A percentile compares a stretch with the other conserved stretches of the same genome.
phyloP scores from a whole-genome alignment of 1,140 invertebrate species.

The Drosophila willistoni region DNA sequence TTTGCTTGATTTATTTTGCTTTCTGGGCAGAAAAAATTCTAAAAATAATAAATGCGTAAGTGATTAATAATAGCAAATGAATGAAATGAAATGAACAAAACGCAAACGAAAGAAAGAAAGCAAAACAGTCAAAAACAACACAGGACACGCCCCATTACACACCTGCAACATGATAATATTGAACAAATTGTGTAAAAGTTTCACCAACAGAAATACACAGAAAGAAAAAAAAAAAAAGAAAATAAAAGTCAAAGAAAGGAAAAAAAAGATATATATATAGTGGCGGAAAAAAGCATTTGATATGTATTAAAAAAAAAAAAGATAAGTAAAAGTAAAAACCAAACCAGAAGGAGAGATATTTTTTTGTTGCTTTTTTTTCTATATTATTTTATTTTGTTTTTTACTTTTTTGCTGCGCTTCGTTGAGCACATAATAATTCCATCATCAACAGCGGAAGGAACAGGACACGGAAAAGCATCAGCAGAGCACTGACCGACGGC shows the following conservation, averaged over 20 bases:
- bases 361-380: conserved; percentile 12
- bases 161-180: conserved; percentile 43
- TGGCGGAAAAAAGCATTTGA: conserved; percentile 43
- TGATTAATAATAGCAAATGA: conserved; percentile 31
- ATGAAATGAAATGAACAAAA: conserved; percentile 13
- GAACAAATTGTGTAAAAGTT: conserved; percentile 48
- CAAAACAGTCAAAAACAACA: conserved; percentile 37
- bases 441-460: conserved; percentile 57
- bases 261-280: conserved; percentile 43
- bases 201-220: neutral
- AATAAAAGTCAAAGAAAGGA: no score
- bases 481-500: conserved; percentile 10
- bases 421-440: conserved; percentile 79
- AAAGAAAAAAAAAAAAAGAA: neutral
- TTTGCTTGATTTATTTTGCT: conserved; percentile 60
- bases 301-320: conserved; percentile 65
- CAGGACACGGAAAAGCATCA: conserved; percentile 1
- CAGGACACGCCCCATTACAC: conserved; percentile 46
- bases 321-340: conserved; percentile 27
- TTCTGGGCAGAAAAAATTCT: conserved; percentile 2
- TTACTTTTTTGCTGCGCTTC: conserved; percentile 54
- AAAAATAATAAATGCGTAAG: neutral
- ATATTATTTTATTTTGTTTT: neutral
- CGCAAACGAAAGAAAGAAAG: conserved; percentile 42
- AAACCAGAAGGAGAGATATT: conserved; percentile 57